Conservation (phyloP, 1,140 invertebrate genomes). For the Drosophila hydei region DNA sequence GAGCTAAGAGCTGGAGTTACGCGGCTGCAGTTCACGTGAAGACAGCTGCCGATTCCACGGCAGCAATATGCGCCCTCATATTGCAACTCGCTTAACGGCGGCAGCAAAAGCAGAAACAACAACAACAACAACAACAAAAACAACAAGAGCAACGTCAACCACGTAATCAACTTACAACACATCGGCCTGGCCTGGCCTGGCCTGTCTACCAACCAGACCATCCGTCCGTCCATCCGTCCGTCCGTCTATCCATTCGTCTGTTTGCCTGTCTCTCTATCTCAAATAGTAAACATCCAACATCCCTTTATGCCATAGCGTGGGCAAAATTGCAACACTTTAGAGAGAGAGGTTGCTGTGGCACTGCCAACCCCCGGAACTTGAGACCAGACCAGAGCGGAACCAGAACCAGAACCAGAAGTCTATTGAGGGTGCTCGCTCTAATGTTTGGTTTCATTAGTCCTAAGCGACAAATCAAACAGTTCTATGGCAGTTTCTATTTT, state of each 20-base stretch:
- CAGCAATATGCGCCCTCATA: constrained; percentile 73
- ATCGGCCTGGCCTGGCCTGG: constrained; percentile 30
- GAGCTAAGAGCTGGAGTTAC: constrained; percentile 23
- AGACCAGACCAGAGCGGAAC: constrained; percentile 9
- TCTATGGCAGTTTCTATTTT: constrained; percentile 70
- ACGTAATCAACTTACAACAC: constrained; percentile 78
- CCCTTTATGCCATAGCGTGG: constrained; percentile 44
- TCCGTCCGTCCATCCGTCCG: constrained; percentile 5
- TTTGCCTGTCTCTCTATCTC: not conserved
- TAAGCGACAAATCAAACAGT: constrained; percentile 82
- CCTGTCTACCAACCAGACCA: constrained; percentile 13
- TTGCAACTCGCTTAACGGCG: constrained; percentile 51
- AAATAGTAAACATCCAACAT: constrained; percentile 56
- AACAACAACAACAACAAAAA: constrained; percentile 16
- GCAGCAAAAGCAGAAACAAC: constrained; percentile 4
- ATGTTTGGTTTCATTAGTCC: constrained; percentile 82
- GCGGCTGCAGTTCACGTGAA: constrained; percentile 69
- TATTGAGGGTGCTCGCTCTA: constrained; percentile 58
- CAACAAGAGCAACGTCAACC: constrained; percentile 65
- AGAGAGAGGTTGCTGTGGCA: constrained; percentile 25
- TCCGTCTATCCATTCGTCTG: not conserved
- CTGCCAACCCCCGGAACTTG: constrained; percentile 39
- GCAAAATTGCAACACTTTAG: constrained; percentile 73
- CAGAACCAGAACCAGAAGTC: constrained; percentile 40
- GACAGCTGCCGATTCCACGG: constrained; percentile 74